Conservation (phyloP, 2,113 vertebrate genomes). For the Gymnocephalus cernua region DNA sequence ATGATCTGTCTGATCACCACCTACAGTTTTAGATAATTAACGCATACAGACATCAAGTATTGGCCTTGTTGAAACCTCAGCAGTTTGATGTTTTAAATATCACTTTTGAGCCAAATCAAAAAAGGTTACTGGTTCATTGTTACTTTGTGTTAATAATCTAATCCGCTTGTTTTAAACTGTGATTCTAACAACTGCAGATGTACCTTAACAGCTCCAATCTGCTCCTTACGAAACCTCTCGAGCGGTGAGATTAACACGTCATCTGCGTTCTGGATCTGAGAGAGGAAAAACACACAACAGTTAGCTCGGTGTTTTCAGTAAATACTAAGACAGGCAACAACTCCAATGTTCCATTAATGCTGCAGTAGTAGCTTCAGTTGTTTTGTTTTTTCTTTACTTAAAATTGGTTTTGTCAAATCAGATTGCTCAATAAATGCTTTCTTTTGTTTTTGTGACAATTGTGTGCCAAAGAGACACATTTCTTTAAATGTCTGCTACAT, state of each 20-base stretch:
- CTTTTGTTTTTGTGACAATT: background rate
- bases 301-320: constrained; percentile 21
- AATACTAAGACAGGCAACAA: background rate
- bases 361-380: background rate
- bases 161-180: background rate
- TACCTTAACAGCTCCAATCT: constrained; percentile 99
- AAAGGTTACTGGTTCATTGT: background rate
- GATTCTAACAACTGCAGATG: constrained; percentile 14
- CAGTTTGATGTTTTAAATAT: background rate
- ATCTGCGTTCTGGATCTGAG: constrained; percentile 98
- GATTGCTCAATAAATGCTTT: background rate
- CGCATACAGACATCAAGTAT: background rate
- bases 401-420: background rate
- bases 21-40: constrained; percentile 4
- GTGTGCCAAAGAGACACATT: background rate
- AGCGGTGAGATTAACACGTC: constrained; percentile 96
- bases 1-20: constrained; percentile 13
- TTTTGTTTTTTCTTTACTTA: too few relatives aligned
- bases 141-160: background rate
- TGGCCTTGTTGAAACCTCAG: background rate
- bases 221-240: constrained; percentile 98
- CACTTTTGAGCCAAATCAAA: background rate
- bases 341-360: background rate
- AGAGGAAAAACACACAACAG: constrained; percentile 40
- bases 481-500: background rate